Base-by-base conservation (phyloP, 2,888 invertebrate species). In the Euphydryas editha region DNA sequence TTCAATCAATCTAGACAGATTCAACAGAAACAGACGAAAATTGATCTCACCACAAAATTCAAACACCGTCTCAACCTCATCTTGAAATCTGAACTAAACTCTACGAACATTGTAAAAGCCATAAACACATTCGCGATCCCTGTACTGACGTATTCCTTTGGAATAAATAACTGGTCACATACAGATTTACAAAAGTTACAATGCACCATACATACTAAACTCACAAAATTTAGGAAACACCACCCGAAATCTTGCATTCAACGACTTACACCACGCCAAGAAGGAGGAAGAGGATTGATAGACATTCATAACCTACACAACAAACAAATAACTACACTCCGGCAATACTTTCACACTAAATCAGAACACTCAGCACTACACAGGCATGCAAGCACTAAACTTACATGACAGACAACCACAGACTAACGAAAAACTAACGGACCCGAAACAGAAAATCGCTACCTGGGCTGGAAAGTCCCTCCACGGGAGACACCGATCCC, bases 1-100 rank as follows among this genome's bases (percentile, higher is more conserved):
- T 62, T 57, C 15, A n/a, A 67, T 8, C 59, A 62, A 30, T 58
- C 66, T n/a, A 51, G 24, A 18, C 37, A 55, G 54, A 62, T 67
- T 7, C n/a, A 36, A 11, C 39, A 60, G 1, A 65, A 65, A 49
- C 11, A 15, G 11, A 49, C 49, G 11, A 49, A 49, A 49, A 10
- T 17, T 5, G 49, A 42, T 15, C 15, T 42, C 13, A 42, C 15
- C 13, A 13, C 5, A n/a, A 42, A 42, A 42, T 42, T 42, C 15
- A 42, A 42, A 42, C n/a, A 42, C 15, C 13, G 42, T 15, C 15
- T 42, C 13, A 15, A 2, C 42, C 42, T 42, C 15, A 42, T 42
- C 15, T 15, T 42, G 4, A 42, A n/a, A 42, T 15, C 42, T 15
- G 15, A 42, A 42, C 15, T 42, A 42, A 42, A 42, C 42, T 42